Conservation (phyloP, 2,113 vertebrate species). For the Alectura lathami region DNA sequence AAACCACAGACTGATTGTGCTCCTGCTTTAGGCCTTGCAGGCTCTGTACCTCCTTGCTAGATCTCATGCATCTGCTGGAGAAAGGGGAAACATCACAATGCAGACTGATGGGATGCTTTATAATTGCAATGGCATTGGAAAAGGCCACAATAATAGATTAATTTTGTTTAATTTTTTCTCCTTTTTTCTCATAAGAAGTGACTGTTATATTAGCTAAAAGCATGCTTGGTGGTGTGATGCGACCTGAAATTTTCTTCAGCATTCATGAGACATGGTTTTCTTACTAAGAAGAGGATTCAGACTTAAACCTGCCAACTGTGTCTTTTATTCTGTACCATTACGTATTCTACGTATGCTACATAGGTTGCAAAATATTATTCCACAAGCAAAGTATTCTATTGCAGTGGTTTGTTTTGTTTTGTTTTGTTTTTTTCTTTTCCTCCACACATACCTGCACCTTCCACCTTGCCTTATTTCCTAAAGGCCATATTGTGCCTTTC, state of each 20-base stretch:
- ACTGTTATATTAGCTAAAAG: background rate
- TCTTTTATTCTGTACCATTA: background rate
- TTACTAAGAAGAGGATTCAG: conserved; percentile 16
- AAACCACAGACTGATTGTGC: background rate
- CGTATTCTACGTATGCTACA: background rate
- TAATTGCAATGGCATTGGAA: background rate
- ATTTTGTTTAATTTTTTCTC: background rate
- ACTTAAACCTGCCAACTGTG: conserved; percentile 12
- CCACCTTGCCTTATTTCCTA: conserved; percentile 3
- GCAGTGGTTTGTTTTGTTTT: background rate
- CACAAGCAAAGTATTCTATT: conserved; percentile 39
- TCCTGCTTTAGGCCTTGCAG: background rate
- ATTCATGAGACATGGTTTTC: conserved; percentile 17
- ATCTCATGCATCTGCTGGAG: background rate
- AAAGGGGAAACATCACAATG: background rate
- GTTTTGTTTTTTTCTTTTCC: background rate
- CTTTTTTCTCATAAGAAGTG: background rate
- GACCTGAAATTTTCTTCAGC: conserved; percentile 15
- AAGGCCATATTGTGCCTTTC: background rate
- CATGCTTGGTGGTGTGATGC: background rate
- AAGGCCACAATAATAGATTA: background rate
- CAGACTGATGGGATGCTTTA: background rate
- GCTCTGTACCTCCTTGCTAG: background rate
- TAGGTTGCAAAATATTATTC: conserved; percentile 51
- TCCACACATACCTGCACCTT: background rate